phyloP scores from a whole-genome alignment of 1,140 invertebrate genomes.

The Cardiocondyla obscurior region DNA sequence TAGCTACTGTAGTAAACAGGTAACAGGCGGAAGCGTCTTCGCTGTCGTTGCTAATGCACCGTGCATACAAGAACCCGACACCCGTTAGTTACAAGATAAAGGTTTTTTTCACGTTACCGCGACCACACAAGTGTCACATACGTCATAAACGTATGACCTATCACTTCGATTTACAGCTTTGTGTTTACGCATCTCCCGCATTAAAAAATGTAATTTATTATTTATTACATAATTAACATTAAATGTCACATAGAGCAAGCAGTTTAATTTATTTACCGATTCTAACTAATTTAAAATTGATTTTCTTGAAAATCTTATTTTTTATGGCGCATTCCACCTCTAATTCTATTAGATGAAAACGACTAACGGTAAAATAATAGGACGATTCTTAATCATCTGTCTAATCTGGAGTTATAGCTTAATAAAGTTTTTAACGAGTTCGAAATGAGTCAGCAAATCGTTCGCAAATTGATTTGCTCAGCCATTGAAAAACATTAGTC shows the following conservation, averaged over 20 bases:
- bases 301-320: too few species aligned
- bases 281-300: background rate
- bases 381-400: background rate
- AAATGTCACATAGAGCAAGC: background rate
- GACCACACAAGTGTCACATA: constrained; percentile 13
- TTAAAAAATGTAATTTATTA: background rate
- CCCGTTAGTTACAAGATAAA: constrained; percentile 37
- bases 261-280: background rate
- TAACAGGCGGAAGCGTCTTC: constrained; percentile 59
- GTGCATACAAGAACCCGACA: constrained; percentile 48
- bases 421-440: constrained; percentile 48
- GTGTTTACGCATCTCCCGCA: background rate
- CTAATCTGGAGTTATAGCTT: constrained; percentile 36
- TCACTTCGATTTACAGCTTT: background rate
- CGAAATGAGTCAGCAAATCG: constrained; percentile 14
- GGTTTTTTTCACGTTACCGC: constrained; percentile 24
- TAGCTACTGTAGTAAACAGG: constrained; percentile 6
- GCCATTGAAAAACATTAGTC: constrained; percentile 2
- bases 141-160: constrained; percentile 21
- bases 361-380: background rate
- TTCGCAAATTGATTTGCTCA: constrained; percentile 37
- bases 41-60: constrained; percentile 61
- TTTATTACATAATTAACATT: background rate
- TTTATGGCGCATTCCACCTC: background rate
- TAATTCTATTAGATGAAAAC: background rate